phyloP scores from a whole-genome alignment of 2,888 invertebrate species.

The Itoplectis maculator region DNA sequence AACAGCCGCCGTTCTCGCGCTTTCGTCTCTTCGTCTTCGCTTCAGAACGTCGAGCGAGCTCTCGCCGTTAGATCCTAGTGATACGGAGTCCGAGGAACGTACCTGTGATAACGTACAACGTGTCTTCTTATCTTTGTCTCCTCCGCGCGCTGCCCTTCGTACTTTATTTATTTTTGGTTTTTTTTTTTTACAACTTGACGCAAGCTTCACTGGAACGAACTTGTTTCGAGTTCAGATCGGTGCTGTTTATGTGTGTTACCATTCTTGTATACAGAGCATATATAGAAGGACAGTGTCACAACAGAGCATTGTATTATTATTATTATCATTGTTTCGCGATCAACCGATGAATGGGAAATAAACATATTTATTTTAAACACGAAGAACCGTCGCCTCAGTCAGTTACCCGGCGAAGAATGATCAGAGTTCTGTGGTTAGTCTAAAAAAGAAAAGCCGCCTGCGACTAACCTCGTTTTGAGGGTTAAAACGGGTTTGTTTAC shows the following conservation, averaged over 20 bases:
- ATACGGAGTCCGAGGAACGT: slow-evolving; percentile 16
- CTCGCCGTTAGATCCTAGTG: neutral
- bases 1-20: slow-evolving; percentile 18
- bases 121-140: slow-evolving; percentile 22
- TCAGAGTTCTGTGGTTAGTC: neutral
- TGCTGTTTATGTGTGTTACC: slow-evolving; percentile 14
- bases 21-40: slow-evolving; percentile 10
- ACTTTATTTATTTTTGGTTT: slow-evolving; percentile 25
- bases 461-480: neutral
- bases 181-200: slow-evolving; percentile 57
- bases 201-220: slow-evolving; percentile 59
- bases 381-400: neutral
- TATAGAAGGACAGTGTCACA: slow-evolving; percentile 54
- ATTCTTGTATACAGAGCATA: slow-evolving; percentile 19
- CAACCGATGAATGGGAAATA: slow-evolving; percentile 36
- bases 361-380: slow-evolving; percentile 42
- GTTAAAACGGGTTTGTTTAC: slow-evolving; percentile 10
- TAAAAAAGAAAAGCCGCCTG: neutral
- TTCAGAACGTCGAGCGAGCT: neutral
- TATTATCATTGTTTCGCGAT: slow-evolving; percentile 59
- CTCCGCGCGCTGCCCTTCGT: slow-evolving; percentile 42
- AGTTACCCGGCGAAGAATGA: neutral
- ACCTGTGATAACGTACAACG: slow-evolving; percentile 62
- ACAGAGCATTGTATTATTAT: slow-evolving; percentile 62
- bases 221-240: slow-evolving; percentile 50